Conservation (phyloP, 64 coral and sea anemone species). For the Actinia equina region DNA sequence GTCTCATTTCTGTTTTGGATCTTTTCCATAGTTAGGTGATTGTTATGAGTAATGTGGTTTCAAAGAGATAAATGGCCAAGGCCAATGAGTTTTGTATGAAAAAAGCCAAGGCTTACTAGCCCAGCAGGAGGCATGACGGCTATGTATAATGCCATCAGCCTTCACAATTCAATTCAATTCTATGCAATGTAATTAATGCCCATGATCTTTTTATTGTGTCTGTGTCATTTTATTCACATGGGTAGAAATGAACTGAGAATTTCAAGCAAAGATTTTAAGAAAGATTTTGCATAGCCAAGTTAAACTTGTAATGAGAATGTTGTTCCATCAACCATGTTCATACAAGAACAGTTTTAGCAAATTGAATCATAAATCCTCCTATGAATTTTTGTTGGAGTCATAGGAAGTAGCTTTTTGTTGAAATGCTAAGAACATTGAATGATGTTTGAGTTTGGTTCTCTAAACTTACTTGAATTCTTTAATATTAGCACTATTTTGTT, state of each 20-base stretch:
- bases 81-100: background rate
- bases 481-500: too few relatives aligned
- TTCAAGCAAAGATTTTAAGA: background rate
- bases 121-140: background rate
- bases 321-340: too few relatives aligned
- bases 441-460: too few relatives aligned
- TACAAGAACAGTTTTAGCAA: background rate
- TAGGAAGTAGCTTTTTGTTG: too few relatives aligned
- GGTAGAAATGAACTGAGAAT: conserved; percentile 3
- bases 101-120: conserved; percentile 5
- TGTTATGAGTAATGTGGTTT: conserved; percentile 30
- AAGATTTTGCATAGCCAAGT: background rate
- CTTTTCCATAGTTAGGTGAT: conserved; percentile 24
- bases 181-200: conserved; percentile 16
- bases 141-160: background rate
- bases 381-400: background rate
- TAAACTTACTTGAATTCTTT: too few relatives aligned
- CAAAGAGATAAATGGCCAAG: conserved; percentile 13
- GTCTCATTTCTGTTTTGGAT: background rate
- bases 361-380: background rate
- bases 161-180: conserved; percentile 4
- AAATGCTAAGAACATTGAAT: too few relatives aligned
- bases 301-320: background rate
- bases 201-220: conserved; percentile 21
- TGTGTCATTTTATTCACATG: conserved; percentile 14